phyloP scores from a whole-genome alignment of 2,113 vertebrate species.

The Sialia sialis region DNA sequence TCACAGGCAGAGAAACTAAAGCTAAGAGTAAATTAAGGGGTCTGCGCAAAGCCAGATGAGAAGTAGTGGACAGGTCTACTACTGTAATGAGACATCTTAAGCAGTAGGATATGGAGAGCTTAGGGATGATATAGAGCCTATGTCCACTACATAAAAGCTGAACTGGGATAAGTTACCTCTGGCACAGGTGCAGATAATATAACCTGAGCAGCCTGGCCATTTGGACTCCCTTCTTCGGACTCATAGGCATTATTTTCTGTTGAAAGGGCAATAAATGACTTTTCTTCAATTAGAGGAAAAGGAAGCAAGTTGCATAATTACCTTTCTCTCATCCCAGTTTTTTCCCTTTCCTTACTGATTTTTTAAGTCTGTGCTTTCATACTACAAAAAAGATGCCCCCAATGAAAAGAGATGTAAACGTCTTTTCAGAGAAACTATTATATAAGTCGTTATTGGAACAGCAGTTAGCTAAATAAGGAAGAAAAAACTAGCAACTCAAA shows the following conservation, averaged over 20 bases:
- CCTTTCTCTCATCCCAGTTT: background rate
- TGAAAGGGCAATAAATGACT: background rate
- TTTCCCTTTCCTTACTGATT: background rate
- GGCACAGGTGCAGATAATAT: background rate
- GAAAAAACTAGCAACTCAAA: conserved; percentile 36
- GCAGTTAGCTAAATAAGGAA: conserved; percentile 35
- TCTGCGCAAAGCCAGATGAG: background rate
- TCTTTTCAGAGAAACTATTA: background rate
- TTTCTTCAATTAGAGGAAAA: background rate
- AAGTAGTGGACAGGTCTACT: background rate
- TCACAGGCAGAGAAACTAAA: background rate
- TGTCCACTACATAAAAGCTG: background rate
- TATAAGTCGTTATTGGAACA: background rate
- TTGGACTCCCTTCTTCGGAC: background rate
- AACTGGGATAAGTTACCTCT: background rate
- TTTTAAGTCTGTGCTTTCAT: background rate
- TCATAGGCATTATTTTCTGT: background rate
- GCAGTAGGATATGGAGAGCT: background rate
- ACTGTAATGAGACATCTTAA: background rate
- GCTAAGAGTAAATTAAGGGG: background rate
- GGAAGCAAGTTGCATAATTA: background rate
- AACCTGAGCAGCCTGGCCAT: background rate
- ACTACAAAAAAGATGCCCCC: background rate
- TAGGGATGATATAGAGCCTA: background rate
- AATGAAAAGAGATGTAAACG: background rate